phyloP scores from a whole-genome alignment of 2,797 vertebrate genomes.

The Hylomyscus alleni region DNA sequence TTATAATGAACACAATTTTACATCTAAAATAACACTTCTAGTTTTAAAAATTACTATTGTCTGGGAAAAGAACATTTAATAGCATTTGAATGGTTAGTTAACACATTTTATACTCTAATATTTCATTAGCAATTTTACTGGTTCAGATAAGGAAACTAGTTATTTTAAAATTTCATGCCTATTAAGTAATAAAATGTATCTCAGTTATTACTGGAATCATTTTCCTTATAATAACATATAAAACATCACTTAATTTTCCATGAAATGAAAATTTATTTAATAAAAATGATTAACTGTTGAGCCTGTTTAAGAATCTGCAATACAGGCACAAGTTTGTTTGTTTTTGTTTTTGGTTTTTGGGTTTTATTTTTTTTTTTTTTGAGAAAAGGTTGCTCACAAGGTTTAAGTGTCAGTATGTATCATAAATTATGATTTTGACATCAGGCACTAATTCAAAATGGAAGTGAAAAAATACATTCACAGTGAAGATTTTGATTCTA shows the following conservation, averaged over 20 bases:
- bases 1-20: constrained; percentile 51
- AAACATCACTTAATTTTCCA: constrained; percentile 76
- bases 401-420: constrained; percentile 21
- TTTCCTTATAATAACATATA: constrained; percentile 61
- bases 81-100: constrained; percentile 83
- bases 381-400: not conserved
- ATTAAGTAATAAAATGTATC: constrained; percentile 80
- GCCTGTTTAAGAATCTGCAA: constrained; percentile 48
- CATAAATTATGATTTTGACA: not conserved
- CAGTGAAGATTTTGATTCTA: not conserved
- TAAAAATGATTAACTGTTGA: constrained; percentile 20
- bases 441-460: not conserved
- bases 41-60: constrained; percentile 78
- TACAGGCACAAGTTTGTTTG: not conserved
- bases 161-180: constrained; percentile 74
- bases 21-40: constrained; percentile 80
- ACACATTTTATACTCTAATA: constrained; percentile 76
- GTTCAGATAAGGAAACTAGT: constrained; percentile 80
- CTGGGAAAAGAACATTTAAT: constrained; percentile 76
- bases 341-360: no score
- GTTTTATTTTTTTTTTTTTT: not conserved
- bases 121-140: constrained; percentile 81
- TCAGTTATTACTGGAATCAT: constrained; percentile 59
- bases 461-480: not conserved
- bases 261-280: constrained; percentile 18